A percentile compares a stretch with the other conserved stretches of the same genome.
Conservation (phyloP, 92 coral and sea anemone genomes). For the Hydrozoanthus gracilis region DNA sequence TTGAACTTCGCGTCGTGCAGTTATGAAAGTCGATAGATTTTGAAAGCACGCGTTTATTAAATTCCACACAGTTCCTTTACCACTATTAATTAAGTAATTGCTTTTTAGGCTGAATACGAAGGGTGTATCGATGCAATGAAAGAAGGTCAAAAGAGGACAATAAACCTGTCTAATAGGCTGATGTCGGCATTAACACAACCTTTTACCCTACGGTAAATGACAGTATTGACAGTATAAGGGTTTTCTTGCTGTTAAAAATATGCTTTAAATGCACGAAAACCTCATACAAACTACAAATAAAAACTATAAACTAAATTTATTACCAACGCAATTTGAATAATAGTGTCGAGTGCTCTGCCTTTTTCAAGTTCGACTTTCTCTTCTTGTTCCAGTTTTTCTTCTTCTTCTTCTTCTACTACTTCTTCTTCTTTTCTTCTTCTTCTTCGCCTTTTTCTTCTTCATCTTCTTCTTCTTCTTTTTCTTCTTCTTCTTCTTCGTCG, state of each 20-base stretch:
- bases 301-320: too few species aligned
- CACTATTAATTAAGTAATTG: not conserved
- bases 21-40: too few species aligned
- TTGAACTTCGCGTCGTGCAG: too few species aligned
- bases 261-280: too few species aligned
- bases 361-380: not conserved
- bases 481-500: too few species aligned
- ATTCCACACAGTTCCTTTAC: too few species aligned
- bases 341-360: too few species aligned
- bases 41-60: too few species aligned
- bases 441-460: not conserved
- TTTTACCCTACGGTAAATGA: constrained; percentile 67
- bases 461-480: too few species aligned
- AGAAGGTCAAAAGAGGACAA: constrained; percentile 64
- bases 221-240: not conserved
- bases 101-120: constrained; percentile 74
- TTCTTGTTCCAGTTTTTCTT: not conserved
- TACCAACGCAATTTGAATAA: too few species aligned
- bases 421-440: not conserved
- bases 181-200: constrained; percentile 63
- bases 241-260: not conserved
- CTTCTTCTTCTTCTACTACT: not conserved
- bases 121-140: constrained; percentile 70
- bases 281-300: too few species aligned
- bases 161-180: constrained; percentile 63